Evolutionary conservation across 2,797 vertebrate species (phyloP).

Genomic region (Otolemur crassicaudatus): DNA sequence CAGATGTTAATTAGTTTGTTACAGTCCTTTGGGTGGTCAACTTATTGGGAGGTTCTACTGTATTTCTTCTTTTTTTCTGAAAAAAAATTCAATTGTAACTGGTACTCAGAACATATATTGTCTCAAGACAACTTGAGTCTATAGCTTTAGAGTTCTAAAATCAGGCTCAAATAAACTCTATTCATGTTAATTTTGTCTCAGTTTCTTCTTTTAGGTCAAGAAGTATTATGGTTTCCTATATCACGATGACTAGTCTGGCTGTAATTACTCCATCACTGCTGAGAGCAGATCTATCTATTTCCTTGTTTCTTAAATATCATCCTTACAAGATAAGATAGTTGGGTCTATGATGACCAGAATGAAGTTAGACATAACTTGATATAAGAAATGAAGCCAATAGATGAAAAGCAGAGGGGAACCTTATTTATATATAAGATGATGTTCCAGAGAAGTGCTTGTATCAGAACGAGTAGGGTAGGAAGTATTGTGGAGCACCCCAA

Average conservation of each 20-base stretch:
- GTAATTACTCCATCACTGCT: neutral
- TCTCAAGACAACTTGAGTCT: too few relatives aligned
- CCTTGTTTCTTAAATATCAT: neutral
- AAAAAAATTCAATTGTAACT: neutral
- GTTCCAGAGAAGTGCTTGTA: neutral
- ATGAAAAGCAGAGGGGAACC: neutral
- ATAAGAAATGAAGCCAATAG: neutral
- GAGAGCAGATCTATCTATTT: neutral
- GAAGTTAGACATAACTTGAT: neutral
- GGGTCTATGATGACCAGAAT: neutral
- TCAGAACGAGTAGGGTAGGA: neutral
- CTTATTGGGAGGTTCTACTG: too few relatives aligned
- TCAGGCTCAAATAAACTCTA: neutral
- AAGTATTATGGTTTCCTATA: neutral
- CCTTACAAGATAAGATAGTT: neutral
- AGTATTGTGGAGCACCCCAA: rapidly evolving
- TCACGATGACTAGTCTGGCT: neutral
- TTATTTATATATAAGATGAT: neutral
- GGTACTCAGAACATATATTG: neutral
- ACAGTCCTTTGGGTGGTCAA: too few relatives aligned
- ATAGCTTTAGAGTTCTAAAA: neutral
- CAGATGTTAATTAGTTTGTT: too few relatives aligned
- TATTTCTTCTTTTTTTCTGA: neutral
- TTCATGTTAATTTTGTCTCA: neutral
- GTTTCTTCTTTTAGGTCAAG: neutral